Conservation (phyloP, 2,113 vertebrate genomes). For the Suncus etruscus region DNA sequence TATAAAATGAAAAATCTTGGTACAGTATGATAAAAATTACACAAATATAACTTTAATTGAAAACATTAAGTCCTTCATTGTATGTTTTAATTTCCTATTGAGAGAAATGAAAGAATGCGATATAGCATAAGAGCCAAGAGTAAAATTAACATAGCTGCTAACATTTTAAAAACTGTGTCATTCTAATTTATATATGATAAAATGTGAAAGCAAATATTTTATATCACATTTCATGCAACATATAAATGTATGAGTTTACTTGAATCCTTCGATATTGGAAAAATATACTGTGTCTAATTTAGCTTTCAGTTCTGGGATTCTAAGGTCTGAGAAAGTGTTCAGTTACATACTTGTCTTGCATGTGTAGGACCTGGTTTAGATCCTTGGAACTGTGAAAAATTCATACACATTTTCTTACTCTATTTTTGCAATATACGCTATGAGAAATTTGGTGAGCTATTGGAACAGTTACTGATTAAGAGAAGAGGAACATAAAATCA, state of each 20-base stretch:
- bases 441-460: too few relatives aligned
- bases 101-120: not conserved
- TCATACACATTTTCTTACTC: too few relatives aligned
- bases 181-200: not conserved
- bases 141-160: not conserved
- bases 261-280: constrained; percentile 27
- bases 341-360: too few relatives aligned
- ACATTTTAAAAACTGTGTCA: not conserved
- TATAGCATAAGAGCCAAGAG: not conserved
- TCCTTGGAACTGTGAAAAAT: too few relatives aligned
- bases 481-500: too few relatives aligned
- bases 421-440: too few relatives aligned
- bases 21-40: not conserved
- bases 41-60: not conserved
- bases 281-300: not conserved
- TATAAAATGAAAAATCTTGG: constrained; percentile 36
- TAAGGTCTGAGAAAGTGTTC: too few relatives aligned
- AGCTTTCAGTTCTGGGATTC: not conserved
- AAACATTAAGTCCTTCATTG: not conserved
- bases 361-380: too few relatives aligned
- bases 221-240: not conserved
- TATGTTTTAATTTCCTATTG: not conserved
- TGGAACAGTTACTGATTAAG: too few relatives aligned
- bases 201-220: not conserved
- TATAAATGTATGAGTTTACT: constrained; percentile 3